These are phyloP conservation scores for Phragmatobia fuliginosa DNA, from an alignment of 2,888 invertebrate species.

Conservation along the genomic window DNA sequence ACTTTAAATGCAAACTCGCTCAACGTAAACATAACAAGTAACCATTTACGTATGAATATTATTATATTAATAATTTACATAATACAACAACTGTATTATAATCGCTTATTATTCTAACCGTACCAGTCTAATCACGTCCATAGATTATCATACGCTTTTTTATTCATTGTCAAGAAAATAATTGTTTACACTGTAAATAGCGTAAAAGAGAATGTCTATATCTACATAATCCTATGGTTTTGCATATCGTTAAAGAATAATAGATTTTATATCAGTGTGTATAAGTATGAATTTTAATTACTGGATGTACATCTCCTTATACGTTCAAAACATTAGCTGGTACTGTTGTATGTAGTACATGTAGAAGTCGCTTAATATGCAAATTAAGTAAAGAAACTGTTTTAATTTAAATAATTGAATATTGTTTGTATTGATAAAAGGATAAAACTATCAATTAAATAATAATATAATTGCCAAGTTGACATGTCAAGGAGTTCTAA, in stretches of 20 bases:
- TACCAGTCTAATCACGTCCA: constrained; percentile 60
- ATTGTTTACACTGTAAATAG: constrained; percentile 65
- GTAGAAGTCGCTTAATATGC: constrained; percentile 10
- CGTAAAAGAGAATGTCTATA: constrained; percentile 24
- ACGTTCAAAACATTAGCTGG: constrained; percentile 14
- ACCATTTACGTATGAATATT: constrained; percentile 5
- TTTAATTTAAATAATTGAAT: constrained; percentile 18
- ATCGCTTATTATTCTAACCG: constrained; percentile 8
- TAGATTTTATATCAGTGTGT: not conserved
- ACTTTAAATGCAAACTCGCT: not conserved
- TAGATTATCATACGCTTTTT: constrained; percentile 64
- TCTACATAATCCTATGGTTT: constrained; percentile 2
- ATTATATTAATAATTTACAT: constrained; percentile 10
- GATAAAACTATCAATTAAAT: not conserved
- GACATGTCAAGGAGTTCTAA: constrained; percentile 1
- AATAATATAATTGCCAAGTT: constrained; percentile 5
- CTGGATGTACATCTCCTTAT: not conserved
- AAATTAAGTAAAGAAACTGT: constrained; percentile 19
- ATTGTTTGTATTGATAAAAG: not conserved
- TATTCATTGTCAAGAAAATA: constrained; percentile 66
- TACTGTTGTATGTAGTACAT: constrained; percentile 24
- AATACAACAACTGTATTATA: constrained; percentile 1
- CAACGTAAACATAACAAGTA: constrained; percentile 9
- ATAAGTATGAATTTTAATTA: not conserved
- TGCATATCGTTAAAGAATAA: constrained; percentile 4